A percentile compares a stretch with the other conserved stretches of the same genome.
Evolutionary conservation across 2,888 invertebrate species (phyloP).

Genomic region (Oligia fasciuncula): DNA sequence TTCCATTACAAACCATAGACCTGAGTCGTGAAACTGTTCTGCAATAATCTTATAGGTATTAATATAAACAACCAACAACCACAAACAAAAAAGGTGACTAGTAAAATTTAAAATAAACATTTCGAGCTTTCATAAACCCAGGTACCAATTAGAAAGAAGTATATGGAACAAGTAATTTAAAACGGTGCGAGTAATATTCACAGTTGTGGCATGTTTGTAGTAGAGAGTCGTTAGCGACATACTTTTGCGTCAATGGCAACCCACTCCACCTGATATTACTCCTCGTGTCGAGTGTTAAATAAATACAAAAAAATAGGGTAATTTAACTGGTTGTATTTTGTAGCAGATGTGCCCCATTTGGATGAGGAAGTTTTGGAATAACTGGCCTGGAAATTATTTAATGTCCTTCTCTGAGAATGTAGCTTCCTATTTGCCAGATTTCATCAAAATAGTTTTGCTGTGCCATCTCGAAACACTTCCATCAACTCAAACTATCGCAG

Average conservation of each 20-base stretch:
- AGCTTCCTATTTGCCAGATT: neutral
- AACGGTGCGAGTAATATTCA: constrained; percentile 49
- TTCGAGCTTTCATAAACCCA: constrained; percentile 10
- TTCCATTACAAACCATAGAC: neutral
- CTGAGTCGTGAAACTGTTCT: neutral
- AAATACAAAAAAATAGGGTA: constrained; percentile 29
- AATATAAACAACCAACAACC: neutral
- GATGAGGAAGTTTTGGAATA: neutral
- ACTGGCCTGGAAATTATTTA: neutral
- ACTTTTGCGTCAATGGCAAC: constrained; percentile 44
- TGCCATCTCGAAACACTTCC: neutral
- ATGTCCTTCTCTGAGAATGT: neutral
- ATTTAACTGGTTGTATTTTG: constrained; percentile 18
- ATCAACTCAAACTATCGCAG: neutral
- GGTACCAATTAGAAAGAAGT: constrained; percentile 57
- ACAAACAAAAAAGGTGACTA: neutral
- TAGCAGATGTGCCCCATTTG: neutral
- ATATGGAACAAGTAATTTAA: constrained; percentile 54
- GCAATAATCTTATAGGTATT: neutral
- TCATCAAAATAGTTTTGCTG: neutral
- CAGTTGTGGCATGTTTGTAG: constrained; percentile 23
- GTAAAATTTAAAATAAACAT: constrained; percentile 24
- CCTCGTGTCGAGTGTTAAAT: constrained; percentile 26
- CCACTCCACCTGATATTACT: constrained; percentile 46
- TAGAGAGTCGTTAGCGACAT: constrained; percentile 50